Percentiles rank a stretch among this genome's conserved stretches.
These are phyloP conservation scores for Aphaenogaster floridana DNA, from an alignment of 1,140 invertebrate genomes.

Conservation along the genomic window DNA sequence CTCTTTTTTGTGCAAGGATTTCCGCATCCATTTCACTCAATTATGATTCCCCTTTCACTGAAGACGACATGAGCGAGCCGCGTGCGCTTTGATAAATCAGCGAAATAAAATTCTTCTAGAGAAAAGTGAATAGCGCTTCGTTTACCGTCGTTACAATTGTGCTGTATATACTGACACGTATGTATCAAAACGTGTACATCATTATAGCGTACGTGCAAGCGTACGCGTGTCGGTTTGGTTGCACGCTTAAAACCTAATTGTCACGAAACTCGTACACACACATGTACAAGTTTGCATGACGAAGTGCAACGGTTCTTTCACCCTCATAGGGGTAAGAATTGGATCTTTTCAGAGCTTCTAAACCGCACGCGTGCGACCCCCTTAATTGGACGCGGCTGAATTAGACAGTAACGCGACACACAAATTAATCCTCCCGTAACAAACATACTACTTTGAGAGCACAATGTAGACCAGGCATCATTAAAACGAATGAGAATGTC, in stretches of 20 bases:
- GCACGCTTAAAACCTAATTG: conserved; percentile 37
- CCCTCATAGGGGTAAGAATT: conserved; percentile 34
- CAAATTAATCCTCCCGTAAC: conserved; percentile 58
- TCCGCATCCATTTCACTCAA: conserved; percentile 58
- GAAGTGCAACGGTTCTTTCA: conserved; percentile 19
- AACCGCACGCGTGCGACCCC: conserved; percentile 41
- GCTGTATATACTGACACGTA: background rate
- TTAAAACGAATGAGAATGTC: conserved; percentile 35
- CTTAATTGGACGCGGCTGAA: conserved; percentile 53
- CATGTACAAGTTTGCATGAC: background rate
- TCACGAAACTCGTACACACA: conserved; percentile 18
- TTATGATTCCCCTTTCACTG: conserved; percentile 60
- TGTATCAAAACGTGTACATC: conserved; percentile 9
- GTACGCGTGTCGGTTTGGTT: conserved; percentile 24
- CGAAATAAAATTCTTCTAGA: conserved; percentile 28
- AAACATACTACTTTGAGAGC: conserved; percentile 39
- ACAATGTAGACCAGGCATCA: conserved; percentile 42
- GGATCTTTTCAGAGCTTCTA: conserved; percentile 43
- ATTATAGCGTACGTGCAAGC: background rate
- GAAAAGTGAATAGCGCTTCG: conserved; percentile 21
- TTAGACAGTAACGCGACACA: conserved; percentile 38
- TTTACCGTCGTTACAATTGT: background rate
- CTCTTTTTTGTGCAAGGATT: conserved; percentile 41
- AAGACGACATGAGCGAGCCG: conserved; percentile 15
- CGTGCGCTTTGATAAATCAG: conserved; percentile 20